A percentile compares a stretch with the other conserved stretches of the same genome.
These are phyloP conservation scores for Centropus unirufus DNA, from an alignment of 2,113 vertebrate genomes.

Conservation along the genomic window DNA sequence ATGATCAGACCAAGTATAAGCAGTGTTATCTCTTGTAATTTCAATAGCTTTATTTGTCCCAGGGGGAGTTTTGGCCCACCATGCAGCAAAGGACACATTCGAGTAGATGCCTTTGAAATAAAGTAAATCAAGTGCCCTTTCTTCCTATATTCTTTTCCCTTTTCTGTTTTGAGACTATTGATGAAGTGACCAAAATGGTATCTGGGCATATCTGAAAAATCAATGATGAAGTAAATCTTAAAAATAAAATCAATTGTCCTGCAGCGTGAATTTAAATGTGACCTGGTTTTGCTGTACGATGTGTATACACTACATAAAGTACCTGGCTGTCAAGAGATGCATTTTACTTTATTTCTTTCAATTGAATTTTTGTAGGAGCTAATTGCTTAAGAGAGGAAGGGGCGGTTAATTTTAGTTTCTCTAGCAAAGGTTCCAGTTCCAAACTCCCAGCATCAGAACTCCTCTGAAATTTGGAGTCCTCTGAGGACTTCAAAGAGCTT, in stretches of 20 bases:
- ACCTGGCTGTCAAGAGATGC: neutral
- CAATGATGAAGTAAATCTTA: constrained; percentile 16
- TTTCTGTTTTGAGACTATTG: neutral
- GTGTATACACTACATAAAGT: neutral
- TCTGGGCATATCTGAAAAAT: constrained; percentile 5
- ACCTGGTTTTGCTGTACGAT: neutral
- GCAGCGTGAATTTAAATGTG: neutral
- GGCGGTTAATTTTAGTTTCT: neutral
- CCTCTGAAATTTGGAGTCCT: neutral
- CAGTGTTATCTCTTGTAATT: neutral
- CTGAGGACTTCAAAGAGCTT: constrained; percentile 3
- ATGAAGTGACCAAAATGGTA: constrained; percentile 7
- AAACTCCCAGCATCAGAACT: neutral
- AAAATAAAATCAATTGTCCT: neutral
- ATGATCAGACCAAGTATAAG: neutral
- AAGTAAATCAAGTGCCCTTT: neutral
- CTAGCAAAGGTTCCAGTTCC: neutral
- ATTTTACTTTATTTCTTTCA: neutral
- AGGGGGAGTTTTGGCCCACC: neutral
- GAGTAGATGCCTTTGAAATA: neutral
- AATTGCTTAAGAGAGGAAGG: neutral
- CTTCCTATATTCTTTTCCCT: constrained; percentile 6
- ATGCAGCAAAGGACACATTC: neutral
- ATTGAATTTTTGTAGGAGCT: neutral
- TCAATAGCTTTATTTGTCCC: neutral